Base-by-base conservation (phyloP, 2,797 vertebrate genomes). In the Echeneis naucrates region DNA sequence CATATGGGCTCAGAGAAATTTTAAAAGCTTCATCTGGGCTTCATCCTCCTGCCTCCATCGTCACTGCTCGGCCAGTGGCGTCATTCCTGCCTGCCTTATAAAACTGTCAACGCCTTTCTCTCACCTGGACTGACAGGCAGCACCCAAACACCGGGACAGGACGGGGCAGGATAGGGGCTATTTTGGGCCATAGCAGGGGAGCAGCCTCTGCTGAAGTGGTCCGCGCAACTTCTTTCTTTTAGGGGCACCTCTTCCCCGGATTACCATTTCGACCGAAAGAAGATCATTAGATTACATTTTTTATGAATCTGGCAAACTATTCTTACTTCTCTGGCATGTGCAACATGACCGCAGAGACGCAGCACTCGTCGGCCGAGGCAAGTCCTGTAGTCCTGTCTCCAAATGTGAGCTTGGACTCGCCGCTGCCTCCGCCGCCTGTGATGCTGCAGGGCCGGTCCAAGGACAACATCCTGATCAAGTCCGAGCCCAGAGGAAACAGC, bases 231-330 rank as follows among this genome's bases (percentile, higher is more conserved):
- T 38, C 14, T 11, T 33, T 54, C 50, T 47, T 61, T 58, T 21
- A 32, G 37, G 52, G 75, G 52, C 16, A n/a, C 19, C 30, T 53
- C 16, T 38, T 13, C 27, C 38, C 26, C 51, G 7, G 17, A 51
- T 66, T 42, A 59, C 70, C 13, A 42, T 81, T 88, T 79, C 57
- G 0, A 48, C 47, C 42, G 51, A 38, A 71, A 74, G 21, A 32
- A 55, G 54, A 59, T 9, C 47, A 6, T 21, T 2, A 37, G n/a
- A 30, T 55, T 72, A 30, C 55, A 71, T 89, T 51, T 95, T 96
- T 94, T 96, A 99, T 98, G 97, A 97, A 97, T 93, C 94, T 96
- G 68, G 93, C 94, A 89, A 93, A 93, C 54, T 96, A 96, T 58
- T 93, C 96, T 37, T 97, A 95, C 90, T 96, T 96, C 83, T 93